Base-by-base conservation (phyloP, 2,888 invertebrate species). In the Margaritifera margaritifera region DNA sequence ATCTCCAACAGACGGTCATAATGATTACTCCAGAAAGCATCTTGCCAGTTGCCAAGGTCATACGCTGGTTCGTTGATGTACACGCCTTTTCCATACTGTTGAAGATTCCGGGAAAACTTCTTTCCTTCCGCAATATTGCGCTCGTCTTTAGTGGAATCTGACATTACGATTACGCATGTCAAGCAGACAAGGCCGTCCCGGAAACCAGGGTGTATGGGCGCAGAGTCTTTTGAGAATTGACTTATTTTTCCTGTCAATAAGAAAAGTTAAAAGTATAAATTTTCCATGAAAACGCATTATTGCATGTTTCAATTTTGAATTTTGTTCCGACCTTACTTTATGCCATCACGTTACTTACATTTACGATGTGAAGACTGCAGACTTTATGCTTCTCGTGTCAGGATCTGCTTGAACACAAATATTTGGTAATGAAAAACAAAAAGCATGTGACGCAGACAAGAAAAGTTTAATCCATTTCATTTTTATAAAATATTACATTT, bases 61-160 rank as follows among this genome's bases (percentile, higher is more conserved):
- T 72, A 73, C 0, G 77, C 74, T 0, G 81, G 72, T 62, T 82
- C 84, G 58, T 84, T 84, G 25, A 78, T 67, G 68, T 82, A 83
- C 62, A 77, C 70, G 0, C 80, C 82, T 18, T 70, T 52, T 5
- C 82, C 82, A 19, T 77, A 74, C 8, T 42, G 22, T 22, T 69
- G 56, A 3, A 80, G 53, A 18, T 66, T 61, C 8, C 51, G 18
- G 2, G 62, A 68, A 19, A 69, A 61, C 52, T 31, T 20, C 24
- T 59, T 71, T 22, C 53, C 68, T 50, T n/a, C 20, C 6, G 31
- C 60, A 61, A 24, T 58, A 42, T 51, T 25, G 20, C 5, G 25
- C 60, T 31, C 58, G 20, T 58, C 52, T 25, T 56, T 65, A 53
- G 27, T 54, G 6, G 19, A 24, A 5, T 24, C 56, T 5, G 63